Percentiles rank a stretch among this genome's conserved stretches.
These are phyloP conservation scores for Pongo pygmaeus DNA, from an alignment of 2,113 vertebrate species.

Conservation along the genomic window DNA sequence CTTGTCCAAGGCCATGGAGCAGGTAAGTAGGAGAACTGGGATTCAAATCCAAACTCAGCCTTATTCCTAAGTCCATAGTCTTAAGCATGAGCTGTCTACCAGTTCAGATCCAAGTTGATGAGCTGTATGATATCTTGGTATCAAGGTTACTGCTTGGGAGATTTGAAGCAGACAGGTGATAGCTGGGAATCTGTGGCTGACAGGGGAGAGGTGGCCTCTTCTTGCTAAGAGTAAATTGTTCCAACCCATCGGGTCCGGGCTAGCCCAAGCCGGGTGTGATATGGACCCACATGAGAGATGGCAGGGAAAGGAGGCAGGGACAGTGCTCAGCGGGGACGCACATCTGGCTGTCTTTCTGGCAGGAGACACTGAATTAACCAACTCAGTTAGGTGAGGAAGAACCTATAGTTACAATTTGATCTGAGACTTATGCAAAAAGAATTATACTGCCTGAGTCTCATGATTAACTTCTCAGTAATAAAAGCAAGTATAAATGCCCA, in stretches of 20 bases:
- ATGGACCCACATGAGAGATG: not conserved
- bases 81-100: not conserved
- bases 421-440: not conserved
- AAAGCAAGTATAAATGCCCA: not conserved
- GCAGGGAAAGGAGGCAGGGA: not conserved
- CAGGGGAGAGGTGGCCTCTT: not conserved
- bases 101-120: not conserved
- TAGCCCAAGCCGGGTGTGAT: not conserved
- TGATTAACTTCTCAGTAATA: not conserved
- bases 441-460: not conserved
- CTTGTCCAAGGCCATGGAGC: slow-evolving; percentile 17
- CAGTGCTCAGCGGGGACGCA: not conserved
- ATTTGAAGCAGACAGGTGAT: slow-evolving; percentile 8
- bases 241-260: not conserved
- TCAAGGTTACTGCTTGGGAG: slow-evolving; percentile 10
- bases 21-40: not conserved
- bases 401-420: not conserved
- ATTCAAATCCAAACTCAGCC: slow-evolving; percentile 37
- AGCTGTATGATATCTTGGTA: not conserved
- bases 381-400: not conserved
- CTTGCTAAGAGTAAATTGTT: not conserved
- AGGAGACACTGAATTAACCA: not conserved
- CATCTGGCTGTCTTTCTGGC: not conserved
- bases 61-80: not conserved
- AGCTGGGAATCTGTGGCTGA: not conserved